Evolutionary conservation across 2,797 vertebrate species (phyloP), one percentile per base, ranked within the genome.

Genomic region (Paratrypauchen microcephalus): DNA sequence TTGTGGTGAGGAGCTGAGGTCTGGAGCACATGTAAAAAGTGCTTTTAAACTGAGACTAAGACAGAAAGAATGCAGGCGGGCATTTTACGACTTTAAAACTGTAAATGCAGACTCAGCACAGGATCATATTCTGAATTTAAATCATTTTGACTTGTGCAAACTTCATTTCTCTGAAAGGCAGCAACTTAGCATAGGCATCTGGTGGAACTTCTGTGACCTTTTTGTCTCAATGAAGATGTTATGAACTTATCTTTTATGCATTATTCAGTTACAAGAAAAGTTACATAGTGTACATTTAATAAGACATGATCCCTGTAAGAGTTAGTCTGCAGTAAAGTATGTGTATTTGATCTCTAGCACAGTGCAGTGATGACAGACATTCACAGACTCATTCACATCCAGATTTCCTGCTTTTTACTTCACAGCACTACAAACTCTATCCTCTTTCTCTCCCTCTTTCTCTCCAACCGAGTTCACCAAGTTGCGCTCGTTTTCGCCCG

Each of bases 401-500:
- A 77, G 48, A 52, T 52, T 79, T 67, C 58, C 68, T 39, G n/a
- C 65, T 64, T 76, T 75, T 68, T 54, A 68, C 69, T 72, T 57
- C 39, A 57, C 26, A 21, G 47, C 54, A 69, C 61, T 70, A 5
- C 18, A 19, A 50, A 50, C 48, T 6, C 18, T 5, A 41, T 13
- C 12, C 21, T n/a, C 74, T 67, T 64, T 67, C 66, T 78, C 80
- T 19, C n/a, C 50, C 50, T 9, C 65, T 55, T 48, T 3, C 75
- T 72, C 66, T 78, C 80, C 81, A 75, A 70, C 68, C 1, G 70
- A 89, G 83, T 92, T 89, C 85, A 79, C 72, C 52, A 87, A 91
- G 87, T 90, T 88, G 8, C 78, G 66, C 64, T 23, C 32, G 15
- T 30, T 68, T 52, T 68, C 76, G 67, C 23, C 30, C 70, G 71